A percentile compares a stretch with the other conserved stretches of the same genome.
Conservation (phyloP, 2,888 invertebrate genomes). For the Sinhomidia bicolor region DNA sequence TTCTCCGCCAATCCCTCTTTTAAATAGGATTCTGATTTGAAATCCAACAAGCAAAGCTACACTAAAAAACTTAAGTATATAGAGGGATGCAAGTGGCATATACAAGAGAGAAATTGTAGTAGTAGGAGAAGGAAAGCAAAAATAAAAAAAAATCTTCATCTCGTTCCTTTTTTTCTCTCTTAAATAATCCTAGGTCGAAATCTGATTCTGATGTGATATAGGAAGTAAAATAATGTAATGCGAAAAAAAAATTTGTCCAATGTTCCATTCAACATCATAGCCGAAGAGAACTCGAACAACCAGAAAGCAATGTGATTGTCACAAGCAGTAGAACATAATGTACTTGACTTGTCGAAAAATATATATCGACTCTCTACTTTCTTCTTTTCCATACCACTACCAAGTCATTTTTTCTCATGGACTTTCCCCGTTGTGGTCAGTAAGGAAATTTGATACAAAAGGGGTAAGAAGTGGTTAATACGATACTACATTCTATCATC, state of each 20-base stretch:
- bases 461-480: slow-evolving; percentile 30
- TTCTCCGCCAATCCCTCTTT: slow-evolving; percentile 46
- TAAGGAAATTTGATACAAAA: slow-evolving; percentile 50
- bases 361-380: not conserved
- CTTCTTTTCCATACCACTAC: not conserved
- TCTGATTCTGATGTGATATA: slow-evolving; percentile 57
- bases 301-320: slow-evolving; percentile 40
- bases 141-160: slow-evolving; percentile 35
- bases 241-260: slow-evolving; percentile 64
- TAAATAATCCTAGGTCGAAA: slow-evolving; percentile 57
- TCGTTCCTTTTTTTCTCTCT: slow-evolving; percentile 25
- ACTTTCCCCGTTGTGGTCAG: slow-evolving; percentile 44
- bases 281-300: slow-evolving; percentile 5
- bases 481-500: not conserved
- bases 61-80: slow-evolving; percentile 6
- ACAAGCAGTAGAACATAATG: slow-evolving; percentile 47
- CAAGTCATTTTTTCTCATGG: not conserved
- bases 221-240: slow-evolving; percentile 47
- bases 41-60: slow-evolving; percentile 4
- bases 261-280: slow-evolving; percentile 49
- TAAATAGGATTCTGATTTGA: slow-evolving; percentile 47
- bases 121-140: not conserved
- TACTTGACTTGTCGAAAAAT: slow-evolving; percentile 55
- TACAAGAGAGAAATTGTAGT: not conserved
- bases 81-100: slow-evolving; percentile 51